Percentiles rank a stretch among this genome's conserved stretches.
phyloP scores from a whole-genome alignment of 2,888 invertebrate species.

The Rhingia rostrata region DNA sequence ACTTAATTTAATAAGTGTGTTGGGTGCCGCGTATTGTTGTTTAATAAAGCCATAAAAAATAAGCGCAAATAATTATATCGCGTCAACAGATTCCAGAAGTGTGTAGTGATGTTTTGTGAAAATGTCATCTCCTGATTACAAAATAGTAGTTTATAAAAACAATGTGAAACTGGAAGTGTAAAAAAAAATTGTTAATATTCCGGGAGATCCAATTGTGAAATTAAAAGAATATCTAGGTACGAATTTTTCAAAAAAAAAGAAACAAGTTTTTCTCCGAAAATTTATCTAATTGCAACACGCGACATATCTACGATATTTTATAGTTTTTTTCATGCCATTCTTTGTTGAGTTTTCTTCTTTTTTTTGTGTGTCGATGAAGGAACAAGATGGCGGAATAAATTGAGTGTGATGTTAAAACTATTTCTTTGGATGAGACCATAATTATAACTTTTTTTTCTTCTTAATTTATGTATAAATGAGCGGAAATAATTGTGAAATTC shows the following conservation, averaged over 20 bases:
- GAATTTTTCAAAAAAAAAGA: not conserved
- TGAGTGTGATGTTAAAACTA: constrained; percentile 44
- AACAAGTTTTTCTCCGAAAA: constrained; percentile 14
- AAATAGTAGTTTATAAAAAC: constrained; percentile 25
- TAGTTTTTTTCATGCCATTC: constrained; percentile 39
- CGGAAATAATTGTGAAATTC: constrained; percentile 20
- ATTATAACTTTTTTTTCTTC: constrained; percentile 22
- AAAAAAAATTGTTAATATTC: constrained; percentile 1
- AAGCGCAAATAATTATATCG: constrained; percentile 28
- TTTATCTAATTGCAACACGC: constrained; percentile 27
- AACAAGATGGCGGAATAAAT: constrained; percentile 68
- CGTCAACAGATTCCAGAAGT: constrained; percentile 29
- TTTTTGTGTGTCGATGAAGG: constrained; percentile 30
- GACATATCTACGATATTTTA: constrained; percentile 9
- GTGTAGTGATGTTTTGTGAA: constrained; percentile 46
- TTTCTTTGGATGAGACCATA: constrained; percentile 14
- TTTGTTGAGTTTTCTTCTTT: constrained; percentile 28
- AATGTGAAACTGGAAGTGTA: constrained; percentile 38
- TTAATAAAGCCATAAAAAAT: constrained; percentile 6
- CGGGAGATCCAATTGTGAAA: constrained; percentile 24
- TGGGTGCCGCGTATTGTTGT: constrained; percentile 30
- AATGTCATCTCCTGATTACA: constrained; percentile 44
- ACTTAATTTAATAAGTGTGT: constrained; percentile 18
- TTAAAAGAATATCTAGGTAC: not conserved
- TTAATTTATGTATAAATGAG: constrained; percentile 9